Evolutionary conservation across 2,888 invertebrate species (phyloP), one percentile per base, ranked within the genome.

Genomic region (Drosophila kuntzei): DNA sequence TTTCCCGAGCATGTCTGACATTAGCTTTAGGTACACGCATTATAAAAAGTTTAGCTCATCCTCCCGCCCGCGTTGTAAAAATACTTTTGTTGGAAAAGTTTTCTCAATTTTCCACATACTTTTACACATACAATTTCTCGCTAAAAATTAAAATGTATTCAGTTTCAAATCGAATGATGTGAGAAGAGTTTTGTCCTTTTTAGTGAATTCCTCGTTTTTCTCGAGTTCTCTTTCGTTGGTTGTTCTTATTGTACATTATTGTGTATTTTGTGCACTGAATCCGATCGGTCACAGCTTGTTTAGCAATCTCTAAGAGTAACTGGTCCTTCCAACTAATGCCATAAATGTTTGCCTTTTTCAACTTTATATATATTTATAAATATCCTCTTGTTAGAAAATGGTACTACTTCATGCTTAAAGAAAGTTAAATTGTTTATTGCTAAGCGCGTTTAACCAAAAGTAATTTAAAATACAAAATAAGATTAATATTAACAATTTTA

Each of bases 61-160:
- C 25, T 9, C n/a, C 51, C n/a, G 11, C 6, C 27, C 14, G 9
- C 22, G 8, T n/a, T 7, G 18, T 27, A 8, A 20, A 43, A 12
- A 61, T 29, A 36, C 20, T 66, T 60, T 58, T 43, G 44, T 36
- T 22, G 14, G 12, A 27, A 59, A 72, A 57, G 36, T 63, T 71
- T 25, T 7, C 44, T 14, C 49, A 54, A 54, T 44, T 54, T 46
- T 16, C 7, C 34, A 34, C 60, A 66, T 55, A 32, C 36, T 71
- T 60, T 57, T 12, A 8, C 20, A 7, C 44, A 58, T 47, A 27
- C 32, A 62, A 55, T 32, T 62, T 27, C 14, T 60, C 34, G 34
- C 43, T 22, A 43, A 51, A 60, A 51, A 37, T 61, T 37, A 25
- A 27, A 61, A 50, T 59, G 16, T 41, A 41, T 51, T 51, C 51